Evolutionary conservation across 2,113 vertebrate genomes (phyloP).

Genomic region (Cyprinodon variegatus): DNA sequence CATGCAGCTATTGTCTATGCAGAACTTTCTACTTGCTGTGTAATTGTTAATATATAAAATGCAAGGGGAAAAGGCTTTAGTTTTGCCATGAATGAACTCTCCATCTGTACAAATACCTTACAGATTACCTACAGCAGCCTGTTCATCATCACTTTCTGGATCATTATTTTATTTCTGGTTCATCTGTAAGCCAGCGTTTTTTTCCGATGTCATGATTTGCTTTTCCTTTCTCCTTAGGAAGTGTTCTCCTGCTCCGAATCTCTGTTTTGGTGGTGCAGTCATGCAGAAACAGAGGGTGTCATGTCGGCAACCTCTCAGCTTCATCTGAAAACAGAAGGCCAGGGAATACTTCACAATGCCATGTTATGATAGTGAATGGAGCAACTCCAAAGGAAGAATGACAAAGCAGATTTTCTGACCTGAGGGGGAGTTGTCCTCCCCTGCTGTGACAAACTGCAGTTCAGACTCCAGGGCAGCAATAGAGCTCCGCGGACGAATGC

Average conservation of each 20-base stretch:
- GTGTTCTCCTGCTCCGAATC: slow-evolving; percentile 43
- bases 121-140: slow-evolving; percentile 15
- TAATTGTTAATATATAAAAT: slow-evolving; percentile 42
- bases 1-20: slow-evolving; percentile 77
- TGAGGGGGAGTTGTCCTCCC: slow-evolving; percentile 70
- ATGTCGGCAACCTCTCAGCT: slow-evolving; percentile 76
- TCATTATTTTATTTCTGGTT: slow-evolving; percentile 4
- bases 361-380: not conserved
- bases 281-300: slow-evolving; percentile 54
- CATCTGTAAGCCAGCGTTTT: slow-evolving; percentile 12
- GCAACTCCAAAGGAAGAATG: not conserved
- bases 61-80: not conserved
- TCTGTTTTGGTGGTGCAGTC: slow-evolving; percentile 45
- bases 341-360: not conserved
- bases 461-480: slow-evolving; percentile 80
- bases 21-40: slow-evolving; percentile 48
- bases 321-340: slow-evolving; percentile 69
- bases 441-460: slow-evolving; percentile 73
- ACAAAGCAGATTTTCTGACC: slow-evolving; percentile 57
- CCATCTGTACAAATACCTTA: slow-evolving; percentile 14
- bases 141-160: slow-evolving; percentile 13
- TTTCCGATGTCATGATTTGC: slow-evolving; percentile 6
- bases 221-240: slow-evolving; percentile 23
- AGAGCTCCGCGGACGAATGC: slow-evolving; percentile 81
- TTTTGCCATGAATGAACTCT: slow-evolving; percentile 7